Evolutionary conservation across 1,140 invertebrate species (phyloP), one percentile per base, ranked within the genome.

Genomic region (Grapholita molesta): DNA sequence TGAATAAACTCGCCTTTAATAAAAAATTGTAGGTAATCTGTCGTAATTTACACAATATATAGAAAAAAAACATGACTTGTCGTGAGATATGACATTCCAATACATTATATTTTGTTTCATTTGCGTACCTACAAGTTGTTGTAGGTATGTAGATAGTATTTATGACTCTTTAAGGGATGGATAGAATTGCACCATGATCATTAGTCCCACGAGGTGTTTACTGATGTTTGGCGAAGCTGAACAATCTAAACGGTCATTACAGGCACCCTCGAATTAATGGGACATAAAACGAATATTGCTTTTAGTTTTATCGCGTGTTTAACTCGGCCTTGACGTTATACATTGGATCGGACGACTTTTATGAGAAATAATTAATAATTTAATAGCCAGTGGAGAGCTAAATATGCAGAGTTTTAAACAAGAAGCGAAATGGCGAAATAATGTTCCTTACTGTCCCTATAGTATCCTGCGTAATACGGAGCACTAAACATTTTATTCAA

Each of bases 221-320:
- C 38, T 11, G 55, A n/a, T 61, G 25, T 61, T 28, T 61, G 55
- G 15, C 55, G 55, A 61, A 15, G n/a, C 25, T 11, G 35, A 30
- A 30, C 42, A 48, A 48, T 48, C 42, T n/a, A 25, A 8, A 25
- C 53, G 53, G 42, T 25, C 53, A 55, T 55, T 25, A 55, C 1
- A n/a, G 28, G 12, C 28, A 61, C 25, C 28, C 55, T 61, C 28
- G 3, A 61, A 12, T 61, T 61, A 61, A 61, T 32, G 55, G 55
- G 11, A 5, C 24, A 61, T 61, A 28, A 48, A 61, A 61, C 55
- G 30, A 18, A 28, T 61, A 61, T 25, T 61, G 24, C 55, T 25
- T 25, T 61, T 61, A 61, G 55, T 61, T 61, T 61, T 61, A 61
- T 61, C n/a, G 55, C 12, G n/a, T 61, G 55, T 30, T 61, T 30